phyloP scores from a whole-genome alignment of 2,888 invertebrate species.

The Pyrochroa serraticornis region DNA sequence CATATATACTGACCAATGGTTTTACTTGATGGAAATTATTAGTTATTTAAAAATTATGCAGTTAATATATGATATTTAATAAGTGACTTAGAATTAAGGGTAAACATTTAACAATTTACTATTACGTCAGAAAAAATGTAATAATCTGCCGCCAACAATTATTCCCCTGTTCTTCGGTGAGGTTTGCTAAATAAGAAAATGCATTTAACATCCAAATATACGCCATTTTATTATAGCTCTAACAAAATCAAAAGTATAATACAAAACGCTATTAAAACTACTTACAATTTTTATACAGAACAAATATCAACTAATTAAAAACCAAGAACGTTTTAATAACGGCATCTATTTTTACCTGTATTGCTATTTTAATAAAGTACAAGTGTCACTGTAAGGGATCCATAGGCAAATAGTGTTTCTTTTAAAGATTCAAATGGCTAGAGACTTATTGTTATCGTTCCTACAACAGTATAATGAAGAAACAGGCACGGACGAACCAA shows the following conservation, averaged over 20 bases:
- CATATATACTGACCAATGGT: no score
- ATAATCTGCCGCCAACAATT: no score
- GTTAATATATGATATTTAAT: no score
- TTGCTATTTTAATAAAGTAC: conserved; percentile 33
- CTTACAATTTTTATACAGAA: conserved; percentile 57
- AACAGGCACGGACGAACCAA: conserved; percentile 39
- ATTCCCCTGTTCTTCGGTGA: no score
- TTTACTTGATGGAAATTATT: no score
- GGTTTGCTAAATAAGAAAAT: not conserved
- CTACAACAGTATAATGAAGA: conserved; percentile 19
- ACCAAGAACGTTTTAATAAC: conserved; percentile 23
- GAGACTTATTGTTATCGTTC: conserved; percentile 3
- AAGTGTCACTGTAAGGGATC: conserved; percentile 26
- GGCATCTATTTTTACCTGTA: conserved; percentile 30
- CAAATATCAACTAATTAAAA: conserved; percentile 42
- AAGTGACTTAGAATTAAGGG: no score
- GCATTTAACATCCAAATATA: conserved; percentile 58
- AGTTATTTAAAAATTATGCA: no score
- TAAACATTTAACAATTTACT: no score
- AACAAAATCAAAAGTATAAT: conserved; percentile 60
- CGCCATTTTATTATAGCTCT: conserved; percentile 61
- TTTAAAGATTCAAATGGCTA: not conserved
- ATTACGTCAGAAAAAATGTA: no score
- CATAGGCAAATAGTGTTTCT: conserved; percentile 21
- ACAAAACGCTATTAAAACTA: conserved; percentile 55